Evolutionary conservation across 1,140 invertebrate species (phyloP).

Genomic region (Pemphigus obesinymphae): DNA sequence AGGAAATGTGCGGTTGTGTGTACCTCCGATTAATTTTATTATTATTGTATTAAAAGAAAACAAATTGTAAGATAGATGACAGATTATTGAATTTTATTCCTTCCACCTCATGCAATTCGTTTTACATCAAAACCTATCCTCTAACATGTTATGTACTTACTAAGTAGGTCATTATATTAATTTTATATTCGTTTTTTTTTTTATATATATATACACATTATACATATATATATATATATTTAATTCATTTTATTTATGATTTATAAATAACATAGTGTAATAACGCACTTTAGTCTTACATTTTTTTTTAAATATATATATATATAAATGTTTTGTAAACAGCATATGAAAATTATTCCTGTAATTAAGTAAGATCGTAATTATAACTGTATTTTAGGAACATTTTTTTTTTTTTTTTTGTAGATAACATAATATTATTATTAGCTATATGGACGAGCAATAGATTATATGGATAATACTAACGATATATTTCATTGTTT

Average conservation of each 20-base stretch:
- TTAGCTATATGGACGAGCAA: not conserved
- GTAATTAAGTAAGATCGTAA: not conserved
- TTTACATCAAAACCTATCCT: not conserved
- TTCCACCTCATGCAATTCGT: slow-evolving; percentile 10
- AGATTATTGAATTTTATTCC: slow-evolving; percentile 6
- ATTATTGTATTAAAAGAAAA: slow-evolving; percentile 1
- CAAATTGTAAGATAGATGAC: slow-evolving; percentile 8
- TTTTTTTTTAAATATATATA: not conserved
- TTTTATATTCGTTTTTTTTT: slow-evolving; percentile 26
- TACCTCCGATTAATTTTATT: slow-evolving; percentile 9
- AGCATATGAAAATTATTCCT: slow-evolving; percentile 12
- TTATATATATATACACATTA: slow-evolving; percentile 15
- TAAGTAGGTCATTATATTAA: slow-evolving; percentile 14
- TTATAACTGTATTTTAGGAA: not conserved
- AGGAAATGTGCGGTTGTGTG: slow-evolving; percentile 33
- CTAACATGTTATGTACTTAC: slow-evolving; percentile 27
- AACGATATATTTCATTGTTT: not conserved
- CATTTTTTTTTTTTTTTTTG: not conserved
- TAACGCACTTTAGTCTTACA: not conserved
- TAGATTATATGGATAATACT: not conserved
- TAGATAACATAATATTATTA: slow-evolving; percentile 10
- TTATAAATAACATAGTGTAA: slow-evolving; percentile 16
- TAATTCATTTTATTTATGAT: slow-evolving; percentile 39
- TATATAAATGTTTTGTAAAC: slow-evolving; percentile 6
- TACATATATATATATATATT: slow-evolving; percentile 4